A percentile compares a stretch with the other conserved stretches of the same genome.
phyloP scores from a whole-genome alignment of 1,140 invertebrate species.

The Eriosoma lanigerum region DNA sequence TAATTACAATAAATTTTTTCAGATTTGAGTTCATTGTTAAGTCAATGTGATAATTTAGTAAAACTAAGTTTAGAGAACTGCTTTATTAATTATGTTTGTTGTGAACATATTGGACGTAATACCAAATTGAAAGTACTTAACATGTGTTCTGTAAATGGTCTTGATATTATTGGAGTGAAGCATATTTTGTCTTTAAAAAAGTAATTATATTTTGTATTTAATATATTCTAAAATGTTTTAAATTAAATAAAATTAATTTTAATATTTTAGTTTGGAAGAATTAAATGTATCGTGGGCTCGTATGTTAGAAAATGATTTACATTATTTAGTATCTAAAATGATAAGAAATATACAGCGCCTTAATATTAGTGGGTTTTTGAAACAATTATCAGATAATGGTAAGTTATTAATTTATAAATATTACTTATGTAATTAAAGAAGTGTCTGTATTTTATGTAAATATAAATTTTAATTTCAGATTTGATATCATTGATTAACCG shows the following conservation, averaged over 20 bases:
- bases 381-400: constrained; percentile 75
- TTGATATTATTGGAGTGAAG: constrained; percentile 65
- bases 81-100: constrained; percentile 65
- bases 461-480: constrained; percentile 66
- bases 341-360: constrained; percentile 69
- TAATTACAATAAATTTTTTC: too few relatives aligned
- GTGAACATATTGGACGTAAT: constrained; percentile 69
- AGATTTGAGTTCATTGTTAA: constrained; percentile 66
- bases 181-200: constrained; percentile 65
- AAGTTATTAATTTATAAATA: constrained; percentile 56
- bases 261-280: constrained; percentile 66
- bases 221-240: neutral
- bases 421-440: neutral
- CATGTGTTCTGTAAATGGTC: constrained; percentile 71
- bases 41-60: constrained; percentile 69
- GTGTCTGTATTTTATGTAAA: too few relatives aligned
- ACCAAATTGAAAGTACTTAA: constrained; percentile 70
- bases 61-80: constrained; percentile 84
- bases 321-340: constrained; percentile 66
- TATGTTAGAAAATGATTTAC: constrained; percentile 65
- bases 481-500: constrained; percentile 66
- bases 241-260: constrained; percentile 53
- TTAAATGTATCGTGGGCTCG: constrained; percentile 83
- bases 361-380: constrained; percentile 78
- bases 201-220: constrained; percentile 59